Evolutionary conservation across 1,140 invertebrate genomes (phyloP).

Genomic region (Drosophila parvula): DNA sequence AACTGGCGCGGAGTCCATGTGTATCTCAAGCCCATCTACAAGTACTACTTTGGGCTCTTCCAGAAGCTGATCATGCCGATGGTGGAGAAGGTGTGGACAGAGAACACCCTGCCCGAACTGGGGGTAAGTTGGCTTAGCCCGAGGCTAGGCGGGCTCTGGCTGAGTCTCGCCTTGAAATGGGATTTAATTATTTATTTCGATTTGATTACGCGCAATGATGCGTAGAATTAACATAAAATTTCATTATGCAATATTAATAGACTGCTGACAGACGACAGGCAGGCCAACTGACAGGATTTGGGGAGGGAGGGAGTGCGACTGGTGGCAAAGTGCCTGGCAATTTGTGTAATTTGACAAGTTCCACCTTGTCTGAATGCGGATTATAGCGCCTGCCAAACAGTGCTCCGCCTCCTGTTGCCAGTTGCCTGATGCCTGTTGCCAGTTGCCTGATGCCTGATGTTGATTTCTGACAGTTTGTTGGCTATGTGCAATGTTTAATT

Average conservation of each 20-base stretch:
- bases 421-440: background rate
- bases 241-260: slow-evolving; percentile 83
- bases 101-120: slow-evolving; percentile 69
- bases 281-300: slow-evolving; percentile 29
- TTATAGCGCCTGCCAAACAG: slow-evolving; percentile 29
- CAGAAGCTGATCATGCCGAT: slow-evolving; percentile 71
- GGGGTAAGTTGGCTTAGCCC: slow-evolving; percentile 52
- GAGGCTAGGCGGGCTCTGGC: slow-evolving; percentile 49
- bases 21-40: slow-evolving; percentile 81
- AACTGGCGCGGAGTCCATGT: slow-evolving; percentile 70
- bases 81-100: slow-evolving; percentile 78
- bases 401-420: background rate
- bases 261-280: slow-evolving; percentile 77
- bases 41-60: slow-evolving; percentile 78
- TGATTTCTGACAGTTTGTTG: slow-evolving; percentile 29
- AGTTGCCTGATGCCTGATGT: background rate
- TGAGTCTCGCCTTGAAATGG: slow-evolving; percentile 64
- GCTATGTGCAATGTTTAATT: slow-evolving; percentile 67
- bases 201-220: slow-evolving; percentile 84
- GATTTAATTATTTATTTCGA: slow-evolving; percentile 84
- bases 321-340: slow-evolving; percentile 57
- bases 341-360: slow-evolving; percentile 79
- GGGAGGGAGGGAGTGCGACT: background rate
- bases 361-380: slow-evolving; percentile 28
- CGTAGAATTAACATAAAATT: slow-evolving; percentile 84